A percentile compares a stretch with the other conserved stretches of the same genome.
phyloP scores from a whole-genome alignment of 1,140 invertebrate genomes.

The Homalodisca vitripennis region DNA sequence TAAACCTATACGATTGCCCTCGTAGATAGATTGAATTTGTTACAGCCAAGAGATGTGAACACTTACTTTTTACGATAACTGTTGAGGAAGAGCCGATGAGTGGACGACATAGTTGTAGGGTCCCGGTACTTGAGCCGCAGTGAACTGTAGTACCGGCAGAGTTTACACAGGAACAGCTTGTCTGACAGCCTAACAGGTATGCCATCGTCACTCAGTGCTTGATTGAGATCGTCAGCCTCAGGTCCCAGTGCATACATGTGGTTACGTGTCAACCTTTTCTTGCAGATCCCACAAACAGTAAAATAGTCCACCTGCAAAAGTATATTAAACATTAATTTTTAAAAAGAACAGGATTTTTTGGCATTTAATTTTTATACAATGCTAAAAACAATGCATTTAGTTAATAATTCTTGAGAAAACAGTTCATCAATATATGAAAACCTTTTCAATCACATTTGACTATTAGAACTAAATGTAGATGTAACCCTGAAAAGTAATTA shows the following conservation, averaged over 20 bases:
- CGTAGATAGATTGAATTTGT: no score
- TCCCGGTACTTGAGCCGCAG: conserved; percentile 61
- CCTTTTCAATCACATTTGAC: no score
- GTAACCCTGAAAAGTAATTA: no score
- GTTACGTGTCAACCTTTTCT: conserved; percentile 67
- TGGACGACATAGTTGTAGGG: conserved; percentile 51
- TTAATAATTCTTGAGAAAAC: no score
- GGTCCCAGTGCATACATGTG: conserved; percentile 46
- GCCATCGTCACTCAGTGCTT: conserved; percentile 59
- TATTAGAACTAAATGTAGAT: no score
- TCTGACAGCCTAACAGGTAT: conserved; percentile 63
- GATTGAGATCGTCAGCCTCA: conserved; percentile 66
- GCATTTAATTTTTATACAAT: no score
- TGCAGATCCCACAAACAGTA: conserved; percentile 72
- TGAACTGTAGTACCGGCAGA: conserved; percentile 73
- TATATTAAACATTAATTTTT: no score
- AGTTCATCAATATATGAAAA: no score
- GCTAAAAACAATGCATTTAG: no score
- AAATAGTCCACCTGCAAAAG: conserved; percentile 61
- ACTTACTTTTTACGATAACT: conserved; percentile 66
- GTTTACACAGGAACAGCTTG: conserved; percentile 70
- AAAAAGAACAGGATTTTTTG: no score
- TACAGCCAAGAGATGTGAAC: no score
- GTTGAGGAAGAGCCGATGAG: conserved; percentile 59
- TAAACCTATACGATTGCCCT: no score